These are phyloP conservation scores for Melinopterus prodromus DNA, from an alignment of 2,888 invertebrate genomes.

Conservation along the genomic window DNA sequence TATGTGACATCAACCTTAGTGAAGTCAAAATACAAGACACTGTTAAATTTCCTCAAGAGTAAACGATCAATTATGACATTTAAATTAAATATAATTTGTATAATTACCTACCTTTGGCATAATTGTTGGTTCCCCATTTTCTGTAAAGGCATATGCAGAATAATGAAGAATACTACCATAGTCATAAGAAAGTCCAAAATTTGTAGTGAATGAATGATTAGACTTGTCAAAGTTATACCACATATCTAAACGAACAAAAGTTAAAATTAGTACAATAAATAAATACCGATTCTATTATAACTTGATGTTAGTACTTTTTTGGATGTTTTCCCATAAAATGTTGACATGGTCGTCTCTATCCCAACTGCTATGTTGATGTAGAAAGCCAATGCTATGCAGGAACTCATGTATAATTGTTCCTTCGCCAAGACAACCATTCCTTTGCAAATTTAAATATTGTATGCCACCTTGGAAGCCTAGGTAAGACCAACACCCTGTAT, in stretches of 20 bases:
- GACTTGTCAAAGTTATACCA: neutral
- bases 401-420: neutral
- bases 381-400: neutral
- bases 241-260: neutral
- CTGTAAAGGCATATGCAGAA: neutral
- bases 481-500: neutral
- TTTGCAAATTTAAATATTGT: neutral
- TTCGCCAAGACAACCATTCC: neutral
- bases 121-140: neutral
- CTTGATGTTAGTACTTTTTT: neutral
- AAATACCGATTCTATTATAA: neutral
- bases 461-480: neutral
- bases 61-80: too few species aligned
- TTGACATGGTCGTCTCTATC: neutral
- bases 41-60: too few species aligned
- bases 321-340: neutral
- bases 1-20: too few species aligned
- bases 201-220: neutral
- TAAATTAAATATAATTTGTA: too few species aligned
- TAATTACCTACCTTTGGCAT: neutral
- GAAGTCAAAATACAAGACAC: too few species aligned
- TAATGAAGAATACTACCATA: neutral
- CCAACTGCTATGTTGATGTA: neutral
- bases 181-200: neutral
- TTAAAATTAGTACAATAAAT: neutral